Base-by-base conservation (phyloP, 2,797 vertebrate species). In the Amniataba percoides region DNA sequence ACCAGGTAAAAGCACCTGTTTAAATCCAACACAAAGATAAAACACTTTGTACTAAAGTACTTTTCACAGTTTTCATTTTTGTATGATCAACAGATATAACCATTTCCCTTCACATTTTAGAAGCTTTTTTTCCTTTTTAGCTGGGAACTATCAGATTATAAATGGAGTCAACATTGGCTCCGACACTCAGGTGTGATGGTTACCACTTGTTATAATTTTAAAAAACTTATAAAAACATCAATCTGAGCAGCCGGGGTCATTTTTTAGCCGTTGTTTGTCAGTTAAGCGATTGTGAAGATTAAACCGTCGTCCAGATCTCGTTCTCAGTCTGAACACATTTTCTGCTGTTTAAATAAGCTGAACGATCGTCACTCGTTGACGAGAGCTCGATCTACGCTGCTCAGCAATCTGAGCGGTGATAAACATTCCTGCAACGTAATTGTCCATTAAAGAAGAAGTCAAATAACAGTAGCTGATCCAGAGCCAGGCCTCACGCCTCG, bases 341-440 rank as follows among this genome's bases (percentile, higher is more conserved):
- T 59, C 39, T 71, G 23, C 25, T 65, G 67, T 78, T 78, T 55
- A 77, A 78, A 85, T 64, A 61, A 78, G 25, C 77, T 36, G 15
- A 57, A 7, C 19, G 46, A 74, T 74, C 27, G 19, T 76, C 74
- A 63, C 36, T 84, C 83, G 46, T 49, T 58, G 75, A 81, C 51
- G 65, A 65, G 58, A 86, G 84, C 64, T 16, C 40, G 59, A 83
- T 70, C 60, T 58, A 31, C 55, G 25, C 27, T 13, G 36, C 53
- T 51, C 62, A 34, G 71, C 52, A 63, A 64, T 71, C 65, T 61
- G 48, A 81, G 58, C 3, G 27, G 49, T 82, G 80, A 88, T 87
- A 77, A 88, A 91, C 79, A 89, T 89, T 86, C 80, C 68, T 65
- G 5, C 71, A 63, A 23, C 59, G 66, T 70, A 86, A 91, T 89